Evolutionary conservation across 1,140 invertebrate genomes (phyloP).

Genomic region (Orius laevigatus): DNA sequence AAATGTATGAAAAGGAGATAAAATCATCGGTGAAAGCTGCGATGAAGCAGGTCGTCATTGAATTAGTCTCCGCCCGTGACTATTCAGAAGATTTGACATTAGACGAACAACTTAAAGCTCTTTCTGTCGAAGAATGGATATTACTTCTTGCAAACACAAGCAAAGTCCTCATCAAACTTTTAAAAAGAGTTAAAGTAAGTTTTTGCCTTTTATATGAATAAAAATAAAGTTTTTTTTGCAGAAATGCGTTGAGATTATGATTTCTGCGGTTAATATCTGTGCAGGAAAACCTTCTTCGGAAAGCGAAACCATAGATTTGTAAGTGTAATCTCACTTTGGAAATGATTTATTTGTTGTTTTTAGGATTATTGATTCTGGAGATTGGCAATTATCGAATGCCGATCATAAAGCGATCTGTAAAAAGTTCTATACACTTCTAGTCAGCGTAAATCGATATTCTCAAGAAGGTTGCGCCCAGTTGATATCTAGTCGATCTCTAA

Average conservation of each 20-base stretch:
- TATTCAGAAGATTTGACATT: conserved; percentile 29
- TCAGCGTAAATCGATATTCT: conserved; percentile 73
- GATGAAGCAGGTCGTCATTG: conserved; percentile 75
- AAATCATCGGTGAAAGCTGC: conserved; percentile 73
- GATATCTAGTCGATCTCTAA: conserved; percentile 19
- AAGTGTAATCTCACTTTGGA: background rate
- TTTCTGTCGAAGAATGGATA: conserved; percentile 64
- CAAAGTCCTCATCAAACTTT: conserved; percentile 31
- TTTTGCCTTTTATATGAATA: background rate
- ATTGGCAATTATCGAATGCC: conserved; percentile 49
- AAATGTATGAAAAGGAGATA: conserved; percentile 76
- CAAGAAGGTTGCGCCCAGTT: conserved; percentile 73
- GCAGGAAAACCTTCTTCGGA: conserved; percentile 26
- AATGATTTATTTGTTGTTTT: background rate
- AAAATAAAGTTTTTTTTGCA: conserved; percentile 24
- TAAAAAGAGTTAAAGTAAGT: conserved; percentile 43
- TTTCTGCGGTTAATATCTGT: conserved; percentile 40
- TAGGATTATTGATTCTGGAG: conserved; percentile 21
- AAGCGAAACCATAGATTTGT: background rate
- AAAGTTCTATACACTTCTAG: conserved; percentile 59
- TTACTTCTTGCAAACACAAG: conserved; percentile 59
- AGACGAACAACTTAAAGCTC: conserved; percentile 34
- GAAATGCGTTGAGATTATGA: conserved; percentile 57
- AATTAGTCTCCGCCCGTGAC: conserved; percentile 49
- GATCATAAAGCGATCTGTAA: conserved; percentile 48